These are phyloP conservation scores for Orius laevigatus DNA, from an alignment of 1,140 invertebrate species.

Conservation along the genomic window DNA sequence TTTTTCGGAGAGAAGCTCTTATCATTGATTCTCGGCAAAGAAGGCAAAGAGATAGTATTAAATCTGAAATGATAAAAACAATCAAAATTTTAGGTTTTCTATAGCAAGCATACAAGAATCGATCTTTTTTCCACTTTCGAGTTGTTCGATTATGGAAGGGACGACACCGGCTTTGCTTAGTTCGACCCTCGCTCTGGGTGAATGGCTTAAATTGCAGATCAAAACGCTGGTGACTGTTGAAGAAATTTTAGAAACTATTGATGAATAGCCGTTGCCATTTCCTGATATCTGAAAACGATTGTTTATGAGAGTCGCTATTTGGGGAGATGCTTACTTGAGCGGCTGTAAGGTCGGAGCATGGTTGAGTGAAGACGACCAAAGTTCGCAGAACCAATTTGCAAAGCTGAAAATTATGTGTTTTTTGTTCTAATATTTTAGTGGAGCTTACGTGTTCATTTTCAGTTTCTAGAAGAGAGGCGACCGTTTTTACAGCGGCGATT, in stretches of 20 bases:
- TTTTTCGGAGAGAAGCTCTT: slow-evolving; percentile 8
- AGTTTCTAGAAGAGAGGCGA: slow-evolving; percentile 8
- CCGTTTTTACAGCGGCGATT: slow-evolving; percentile 13
- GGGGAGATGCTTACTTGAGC: background rate
- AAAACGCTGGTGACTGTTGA: slow-evolving; percentile 7
- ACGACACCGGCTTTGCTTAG: slow-evolving; percentile 15
- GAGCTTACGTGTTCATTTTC: slow-evolving; percentile 12
- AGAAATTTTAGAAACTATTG: slow-evolving; percentile 8
- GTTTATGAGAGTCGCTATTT: too few species aligned
- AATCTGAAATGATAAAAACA: slow-evolving; percentile 16
- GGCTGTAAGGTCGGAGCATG: background rate
- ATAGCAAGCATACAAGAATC: slow-evolving; percentile 11
- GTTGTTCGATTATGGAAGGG: slow-evolving; percentile 3
- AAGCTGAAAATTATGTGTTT: slow-evolving; percentile 2
- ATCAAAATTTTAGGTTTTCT: too few species aligned
- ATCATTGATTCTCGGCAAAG: slow-evolving; percentile 18
- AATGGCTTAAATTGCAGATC: slow-evolving; percentile 14
- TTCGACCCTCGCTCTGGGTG: slow-evolving; percentile 10
- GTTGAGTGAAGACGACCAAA: background rate
- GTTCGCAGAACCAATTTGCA: slow-evolving; percentile 9
- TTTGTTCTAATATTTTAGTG: slow-evolving; percentile 5
- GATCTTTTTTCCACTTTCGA: slow-evolving; percentile 8
- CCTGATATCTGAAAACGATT: slow-evolving; percentile 6
- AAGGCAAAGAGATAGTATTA: slow-evolving; percentile 15
- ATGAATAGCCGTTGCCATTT: slow-evolving; percentile 7